A percentile compares a stretch with the other conserved stretches of the same genome.
Conservation (phyloP, 2,113 vertebrate species). For the Emydocephalus ijimae region DNA sequence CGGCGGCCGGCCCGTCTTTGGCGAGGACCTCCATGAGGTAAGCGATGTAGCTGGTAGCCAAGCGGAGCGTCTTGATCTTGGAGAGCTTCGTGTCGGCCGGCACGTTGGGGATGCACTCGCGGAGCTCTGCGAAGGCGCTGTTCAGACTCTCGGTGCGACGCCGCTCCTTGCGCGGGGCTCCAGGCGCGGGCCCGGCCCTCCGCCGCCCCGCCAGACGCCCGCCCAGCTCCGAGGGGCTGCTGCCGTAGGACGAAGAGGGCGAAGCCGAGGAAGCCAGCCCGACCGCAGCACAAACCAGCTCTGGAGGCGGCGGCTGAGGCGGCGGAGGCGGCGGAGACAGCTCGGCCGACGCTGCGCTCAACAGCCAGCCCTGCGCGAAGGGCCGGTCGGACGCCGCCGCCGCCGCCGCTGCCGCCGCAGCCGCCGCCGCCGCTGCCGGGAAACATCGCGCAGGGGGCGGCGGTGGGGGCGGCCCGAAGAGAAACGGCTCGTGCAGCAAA, state of each 20-base stretch:
- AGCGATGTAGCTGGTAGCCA: conserved; percentile 88
- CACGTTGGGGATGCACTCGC: conserved; percentile 88
- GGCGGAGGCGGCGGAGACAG: conserved; percentile 74
- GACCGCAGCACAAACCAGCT: not conserved
- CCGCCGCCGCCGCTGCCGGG: conserved; percentile 49
- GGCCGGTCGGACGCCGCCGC: not conserved
- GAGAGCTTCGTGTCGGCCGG: conserved; percentile 88
- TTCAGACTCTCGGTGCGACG: conserved; percentile 89
- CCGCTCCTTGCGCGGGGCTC: conserved; percentile 88
- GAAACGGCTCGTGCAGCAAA: conserved; percentile 87
- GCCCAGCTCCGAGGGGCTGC: conserved; percentile 75
- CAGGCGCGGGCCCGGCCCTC: conserved; percentile 73
- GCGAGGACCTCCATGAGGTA: conserved; percentile 91
- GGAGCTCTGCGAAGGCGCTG: conserved; percentile 84
- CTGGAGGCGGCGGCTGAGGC: conserved; percentile 41
- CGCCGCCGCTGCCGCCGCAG: conserved; percentile 26
- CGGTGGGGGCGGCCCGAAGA: conserved; percentile 68
- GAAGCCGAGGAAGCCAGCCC: not conserved
- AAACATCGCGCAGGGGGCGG: conserved; percentile 76
- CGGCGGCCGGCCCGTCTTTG: conserved; percentile 82
- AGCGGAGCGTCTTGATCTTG: conserved; percentile 85
- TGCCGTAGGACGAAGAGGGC: conserved; percentile 13
- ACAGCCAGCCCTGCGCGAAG: not conserved
- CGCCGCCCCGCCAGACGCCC: conserved; percentile 74
- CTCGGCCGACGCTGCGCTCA: conserved; percentile 74